A percentile compares a stretch with the other conserved stretches of the same genome.
Conservation (phyloP, 2,113 vertebrate genomes). For the Anarrhichthys ocellatus region DNA sequence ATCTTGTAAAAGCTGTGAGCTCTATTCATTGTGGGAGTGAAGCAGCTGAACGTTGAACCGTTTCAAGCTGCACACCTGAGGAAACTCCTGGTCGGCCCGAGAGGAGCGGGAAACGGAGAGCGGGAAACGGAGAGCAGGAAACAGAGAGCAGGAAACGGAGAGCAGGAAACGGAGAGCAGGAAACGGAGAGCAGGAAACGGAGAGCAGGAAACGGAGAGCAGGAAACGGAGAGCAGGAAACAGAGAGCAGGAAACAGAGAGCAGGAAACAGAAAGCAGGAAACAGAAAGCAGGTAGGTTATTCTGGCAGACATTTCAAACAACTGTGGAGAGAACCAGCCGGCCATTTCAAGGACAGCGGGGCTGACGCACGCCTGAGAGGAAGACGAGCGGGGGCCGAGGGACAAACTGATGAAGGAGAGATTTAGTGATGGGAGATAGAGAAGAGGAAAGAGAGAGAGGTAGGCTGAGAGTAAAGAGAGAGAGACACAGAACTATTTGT, state of each 20-base stretch:
- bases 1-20: background rate
- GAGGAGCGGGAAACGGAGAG: background rate
- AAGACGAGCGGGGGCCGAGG: background rate
- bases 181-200: too few relatives aligned
- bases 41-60: background rate
- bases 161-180: too few relatives aligned
- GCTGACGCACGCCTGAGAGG: background rate
- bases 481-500: conserved; percentile 60
- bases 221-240: too few relatives aligned
- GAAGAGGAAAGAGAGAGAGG: background rate
- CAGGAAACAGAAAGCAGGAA: too few relatives aligned
- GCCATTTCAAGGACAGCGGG: conserved; percentile 42
- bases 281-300: conserved; percentile 20
- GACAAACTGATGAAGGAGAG: conserved; percentile 21
- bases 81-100: background rate
- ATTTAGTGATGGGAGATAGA: conserved; percentile 1
- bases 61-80: background rate
- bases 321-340: conserved; percentile 17
- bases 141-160: too few relatives aligned
- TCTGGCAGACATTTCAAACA: conserved; percentile 28
- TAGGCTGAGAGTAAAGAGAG: conserved; percentile 18
- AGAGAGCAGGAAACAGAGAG: too few relatives aligned
- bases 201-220: too few relatives aligned
- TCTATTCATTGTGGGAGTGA: background rate
- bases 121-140: too few relatives aligned